phyloP scores from a whole-genome alignment of 1,140 invertebrate species.

The Choristoneura fumiferana region DNA sequence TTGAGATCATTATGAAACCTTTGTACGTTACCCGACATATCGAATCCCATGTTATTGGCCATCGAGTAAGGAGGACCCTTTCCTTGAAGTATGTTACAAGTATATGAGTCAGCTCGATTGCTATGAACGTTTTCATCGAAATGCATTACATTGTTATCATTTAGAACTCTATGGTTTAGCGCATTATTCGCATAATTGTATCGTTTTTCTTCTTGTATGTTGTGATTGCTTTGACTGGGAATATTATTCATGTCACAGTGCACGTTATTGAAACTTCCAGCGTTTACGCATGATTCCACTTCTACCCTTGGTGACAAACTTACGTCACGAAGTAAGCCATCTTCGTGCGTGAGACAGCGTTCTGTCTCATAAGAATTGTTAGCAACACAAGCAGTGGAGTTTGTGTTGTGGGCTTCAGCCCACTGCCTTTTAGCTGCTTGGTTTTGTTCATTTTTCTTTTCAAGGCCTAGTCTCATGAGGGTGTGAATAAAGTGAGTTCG shows the following conservation, averaged over 20 bases:
- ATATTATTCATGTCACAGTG: slow-evolving; percentile 70
- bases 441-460: slow-evolving; percentile 80
- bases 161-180: slow-evolving; percentile 38
- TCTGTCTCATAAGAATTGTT: slow-evolving; percentile 52
- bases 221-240: slow-evolving; percentile 25
- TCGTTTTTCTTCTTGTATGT: slow-evolving; percentile 40
- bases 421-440: slow-evolving; percentile 63
- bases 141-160: slow-evolving; percentile 40
- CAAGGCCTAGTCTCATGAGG: slow-evolving; percentile 95
- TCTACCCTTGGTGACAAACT: slow-evolving; percentile 79
- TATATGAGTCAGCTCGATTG: slow-evolving; percentile 53
- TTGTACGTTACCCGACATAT: slow-evolving; percentile 60
- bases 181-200: slow-evolving; percentile 51
- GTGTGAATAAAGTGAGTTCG: slow-evolving; percentile 99
- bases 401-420: slow-evolving; percentile 53
- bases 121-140: slow-evolving; percentile 55
- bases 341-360: slow-evolving; percentile 48
- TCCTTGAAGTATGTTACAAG: slow-evolving; percentile 63
- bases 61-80: slow-evolving; percentile 64
- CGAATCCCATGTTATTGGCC: slow-evolving; percentile 50
- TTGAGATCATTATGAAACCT: slow-evolving; percentile 72
- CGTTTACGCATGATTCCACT: slow-evolving; percentile 81
- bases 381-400: slow-evolving; percentile 37
- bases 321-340: slow-evolving; percentile 76
- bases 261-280: slow-evolving; percentile 82